Base-by-base conservation (phyloP, 2,113 vertebrate genomes). In the Strix aluco region DNA sequence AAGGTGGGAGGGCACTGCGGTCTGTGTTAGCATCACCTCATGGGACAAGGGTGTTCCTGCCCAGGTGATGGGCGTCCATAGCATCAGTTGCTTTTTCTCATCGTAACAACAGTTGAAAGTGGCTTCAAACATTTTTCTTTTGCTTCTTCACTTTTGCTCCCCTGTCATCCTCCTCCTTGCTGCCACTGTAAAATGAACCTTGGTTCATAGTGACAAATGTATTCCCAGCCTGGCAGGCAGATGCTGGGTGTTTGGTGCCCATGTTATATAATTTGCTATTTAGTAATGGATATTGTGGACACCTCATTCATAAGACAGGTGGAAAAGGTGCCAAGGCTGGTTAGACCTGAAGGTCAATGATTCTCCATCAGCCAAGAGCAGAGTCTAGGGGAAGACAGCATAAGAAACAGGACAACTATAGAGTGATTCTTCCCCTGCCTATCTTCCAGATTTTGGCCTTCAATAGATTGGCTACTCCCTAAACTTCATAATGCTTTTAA, bases 41-140 rank as follows among this genome's bases (percentile, higher is more conserved):
- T 9, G 20, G 22, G 15, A 12, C 22, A 81, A 73, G 38, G 32
- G 10, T 73, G 6, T 25, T 81, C 38, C 51, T 73, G 30, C 27
- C 44, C 44, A 49, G 58, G 23, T 69, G 67, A 77, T 36, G 34
- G 40, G 4, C 2, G 2, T n/a, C 20, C 1, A 0, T 40, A 44
- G 32, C 4, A 25, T 69, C 61, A 52, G 27, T 30, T 58, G 15
- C 3, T 88, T 82, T 69, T 46, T 44, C 14, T 83, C 18, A 14
- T 49, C 1, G 1, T 59, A 34, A 47, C 42, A 92, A 49, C 36
- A 70, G 51, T 2, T 69, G 29, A 30, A 91, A 94, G 29, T 44
- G 72, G 30, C 49, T 78, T 54, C 44, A 57, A 80, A 47, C 6
- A 13, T 69, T 83, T 69, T 70, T 52, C 32, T 72, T 86, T 67